Evolutionary conservation across 2,113 vertebrate species (phyloP), one percentile per base, ranked within the genome.

Genomic region (Melospiza georgiana): DNA sequence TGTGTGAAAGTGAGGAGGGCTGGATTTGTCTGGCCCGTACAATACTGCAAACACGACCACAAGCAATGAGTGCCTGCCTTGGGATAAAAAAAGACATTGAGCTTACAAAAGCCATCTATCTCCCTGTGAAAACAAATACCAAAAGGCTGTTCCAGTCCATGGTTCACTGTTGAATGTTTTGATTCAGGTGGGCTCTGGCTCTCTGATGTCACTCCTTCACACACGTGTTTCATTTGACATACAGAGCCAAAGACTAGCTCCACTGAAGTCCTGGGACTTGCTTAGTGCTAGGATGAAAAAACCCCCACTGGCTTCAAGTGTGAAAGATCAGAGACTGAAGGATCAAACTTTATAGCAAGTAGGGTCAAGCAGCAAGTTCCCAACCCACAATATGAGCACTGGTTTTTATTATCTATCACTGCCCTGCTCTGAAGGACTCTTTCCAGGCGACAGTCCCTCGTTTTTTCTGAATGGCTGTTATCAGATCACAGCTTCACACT

Each of bases 281-380:
- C 35, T 86, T 78, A 78, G 82, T 9, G 3, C 2, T 7, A 44
- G 57, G 57, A 87, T 84, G 65, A 94, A 86, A 96, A 83, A 77
- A 10, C n/a, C 49, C 55, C 80, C 61, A 65, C 68, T 81, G 65
- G 79, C 86, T 90, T 71, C 57, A 93, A 90, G 39, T n/a, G 35
- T 37, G 37, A 71, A 76, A 71, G 90, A 95, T 67, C 83, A 94
- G 82, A 91, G 68, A 81, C 35, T 52, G 48, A 68, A 52, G 52
- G 92, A 80, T 90, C 75, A 81, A 94, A 75, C 55, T 83, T 91
- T 90, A 48, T 13, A 78, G 52, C 65, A 75, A 86, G 65, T 12
- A 93, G 59, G 85, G 79, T 96, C 85, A 93, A 93, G 76, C 61
- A 92, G 59, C 78, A 92, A 92, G 90, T 78, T 92, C 72, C 89